Conservation (phyloP, 1,140 invertebrate genomes). For the Pteromalus puparum region DNA sequence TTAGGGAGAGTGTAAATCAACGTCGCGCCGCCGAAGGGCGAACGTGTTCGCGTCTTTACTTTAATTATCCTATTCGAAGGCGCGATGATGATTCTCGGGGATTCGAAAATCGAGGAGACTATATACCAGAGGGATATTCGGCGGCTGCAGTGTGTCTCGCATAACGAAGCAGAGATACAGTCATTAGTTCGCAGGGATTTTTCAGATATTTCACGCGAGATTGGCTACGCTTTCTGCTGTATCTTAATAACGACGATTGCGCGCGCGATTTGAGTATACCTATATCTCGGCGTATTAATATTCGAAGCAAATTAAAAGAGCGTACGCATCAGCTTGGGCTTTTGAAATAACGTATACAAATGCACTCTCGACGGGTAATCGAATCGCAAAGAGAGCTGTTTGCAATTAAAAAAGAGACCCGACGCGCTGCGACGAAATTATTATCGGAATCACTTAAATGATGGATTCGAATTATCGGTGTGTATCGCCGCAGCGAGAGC, state of each 20-base stretch:
- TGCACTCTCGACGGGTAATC: not conserved
- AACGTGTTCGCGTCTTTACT: not conserved
- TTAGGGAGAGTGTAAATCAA: conserved; percentile 72
- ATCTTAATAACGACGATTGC: too few relatives aligned
- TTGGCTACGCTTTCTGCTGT: too few relatives aligned
- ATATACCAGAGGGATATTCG: too few relatives aligned
- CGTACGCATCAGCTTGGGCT: too few relatives aligned
- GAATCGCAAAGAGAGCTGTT: not conserved
- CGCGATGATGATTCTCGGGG: not conserved
- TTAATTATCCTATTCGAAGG: conserved; percentile 35
- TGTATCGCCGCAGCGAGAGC: not conserved
- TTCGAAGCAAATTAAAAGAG: too few relatives aligned
- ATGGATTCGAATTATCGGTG: conserved; percentile 28
- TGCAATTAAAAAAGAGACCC: conserved; percentile 6
- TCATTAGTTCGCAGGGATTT: not conserved
- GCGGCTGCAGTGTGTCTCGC: too few relatives aligned
- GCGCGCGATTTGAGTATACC: not conserved
- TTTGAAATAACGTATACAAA: not conserved
- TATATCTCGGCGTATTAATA: not conserved
- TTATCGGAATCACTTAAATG: conserved; percentile 28
- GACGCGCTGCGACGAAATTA: not conserved
- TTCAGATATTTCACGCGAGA: too few relatives aligned
- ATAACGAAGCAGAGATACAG: not conserved
- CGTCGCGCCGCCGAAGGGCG: conserved; percentile 56
- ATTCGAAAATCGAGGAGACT: too few relatives aligned